Base-by-base conservation (phyloP, 1,140 invertebrate genomes). In the Tigriopus japonicus region DNA sequence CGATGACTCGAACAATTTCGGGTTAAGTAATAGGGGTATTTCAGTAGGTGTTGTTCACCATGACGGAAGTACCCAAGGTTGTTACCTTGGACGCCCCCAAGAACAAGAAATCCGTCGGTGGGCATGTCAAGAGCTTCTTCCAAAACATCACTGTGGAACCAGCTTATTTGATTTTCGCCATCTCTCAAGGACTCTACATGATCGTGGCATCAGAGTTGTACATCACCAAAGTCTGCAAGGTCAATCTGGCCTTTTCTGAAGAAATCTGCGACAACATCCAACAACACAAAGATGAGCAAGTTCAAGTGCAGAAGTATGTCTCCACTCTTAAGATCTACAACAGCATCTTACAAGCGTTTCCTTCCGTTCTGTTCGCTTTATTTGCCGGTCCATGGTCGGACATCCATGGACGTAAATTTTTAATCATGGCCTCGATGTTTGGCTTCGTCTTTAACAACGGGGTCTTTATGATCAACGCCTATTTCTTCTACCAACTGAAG, bases 371-470 rank as follows among this genome's bases (percentile, higher is more conserved):
- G 12, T 59, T 49, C 23, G n/a, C 58, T 12, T 28, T 59, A 14
- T 59, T 59, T 49, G 58, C 58, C 6, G 58, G 58, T 3, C 58
- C 58, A n/a, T 59, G 58, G 58, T 59, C 58, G 15, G 58, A 59
- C 49, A 49, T 6, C 21, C 14, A 59, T 59, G 58, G 58, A 19
- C 28, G 58, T 7, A 58, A 58, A 17, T 15, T 49, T 3, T 7
- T 59, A 1, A 59, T 59, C 15, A 28, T 59, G 12, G 43, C 23
- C 15, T 59, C 58, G 6, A 19, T 13, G 19, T 59, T 59, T 59
- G 58, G 58, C 5, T 59, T 49, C 42, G 28, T 59, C n/a, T 59
- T 59, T 28, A 59, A 59, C 42, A 59, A 59, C 19, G 58, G 14
- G 6, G 42, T 59, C 14, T 59, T 52, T 15, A 52, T 59, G 15